These are phyloP conservation scores for Campoletis sonorensis DNA, from an alignment of 1,140 invertebrate genomes.

Conservation along the genomic window DNA sequence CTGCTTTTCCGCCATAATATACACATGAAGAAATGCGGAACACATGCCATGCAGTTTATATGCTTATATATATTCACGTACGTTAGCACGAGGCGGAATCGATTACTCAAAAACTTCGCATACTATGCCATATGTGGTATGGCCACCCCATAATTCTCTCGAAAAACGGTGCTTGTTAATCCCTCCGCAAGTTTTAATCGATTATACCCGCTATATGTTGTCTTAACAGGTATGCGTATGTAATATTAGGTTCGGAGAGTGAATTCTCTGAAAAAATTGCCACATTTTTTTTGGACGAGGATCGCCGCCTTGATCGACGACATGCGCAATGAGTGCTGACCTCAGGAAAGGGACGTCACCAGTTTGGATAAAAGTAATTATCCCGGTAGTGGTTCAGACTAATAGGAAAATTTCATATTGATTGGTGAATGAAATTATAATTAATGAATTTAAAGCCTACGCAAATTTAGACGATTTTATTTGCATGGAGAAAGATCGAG, in stretches of 20 bases:
- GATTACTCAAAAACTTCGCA: constrained; percentile 51
- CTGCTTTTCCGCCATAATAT: constrained; percentile 41
- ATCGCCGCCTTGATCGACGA: background rate
- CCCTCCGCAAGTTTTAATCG: constrained; percentile 43
- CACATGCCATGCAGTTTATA: background rate
- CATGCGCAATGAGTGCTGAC: background rate
- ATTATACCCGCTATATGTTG: constrained; percentile 24
- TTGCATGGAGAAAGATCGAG: background rate
- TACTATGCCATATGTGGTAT: constrained; percentile 12
- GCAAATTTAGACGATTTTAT: background rate
- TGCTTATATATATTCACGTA: background rate
- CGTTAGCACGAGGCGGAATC: constrained; percentile 49
- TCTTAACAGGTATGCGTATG: background rate
- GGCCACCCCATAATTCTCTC: constrained; percentile 42
- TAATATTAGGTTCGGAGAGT: constrained; percentile 29
- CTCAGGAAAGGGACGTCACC: background rate
- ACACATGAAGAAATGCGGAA: constrained; percentile 26
- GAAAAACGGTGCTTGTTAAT: constrained; percentile 45
- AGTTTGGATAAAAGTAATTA: background rate
- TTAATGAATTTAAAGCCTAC: too few relatives aligned
- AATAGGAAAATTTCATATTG: background rate
- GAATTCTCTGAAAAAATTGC: constrained; percentile 11
- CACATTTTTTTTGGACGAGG: background rate
- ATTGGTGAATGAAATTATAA: too few relatives aligned
- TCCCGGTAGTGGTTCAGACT: constrained; percentile 1